Base-by-base conservation (phyloP, 2,888 invertebrate species). In the Ochlodes sylvanus region DNA sequence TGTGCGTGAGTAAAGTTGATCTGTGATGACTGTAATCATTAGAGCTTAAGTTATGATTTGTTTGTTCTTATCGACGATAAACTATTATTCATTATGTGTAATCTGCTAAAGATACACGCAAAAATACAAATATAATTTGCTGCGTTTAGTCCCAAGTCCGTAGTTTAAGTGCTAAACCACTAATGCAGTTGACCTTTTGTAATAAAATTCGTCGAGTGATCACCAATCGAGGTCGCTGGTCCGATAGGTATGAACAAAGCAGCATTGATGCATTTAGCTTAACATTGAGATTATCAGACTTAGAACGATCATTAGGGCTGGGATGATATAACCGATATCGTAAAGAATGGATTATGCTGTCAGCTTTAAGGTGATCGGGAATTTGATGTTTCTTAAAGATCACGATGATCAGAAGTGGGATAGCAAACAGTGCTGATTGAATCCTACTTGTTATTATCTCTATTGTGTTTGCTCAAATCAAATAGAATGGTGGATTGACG, bases 161-260 rank as follows among this genome's bases (percentile, higher is more conserved):
- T 34, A 76, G 52, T 70, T 60, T 70, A n/a, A 21, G 76, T 69
- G 57, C 70, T 65, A 68, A 63, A 47, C 38, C 67, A 41, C 74
- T 82, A 80, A 81, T 82, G 76, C 75, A 77, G 72, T 70, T 80
- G 80, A 84, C 84, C 84, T 84, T 82, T 84, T 70, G 71, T 74
- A 77, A 73, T 73, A 71, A 72, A 76, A 73, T 78, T 76, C 70
- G 70, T 66, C 64, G 58, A 54, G 54, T 63, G 63, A 63, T 63
- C 44, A 32, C 32, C 27, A 61, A 75, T 77, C 67, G 73, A 71
- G 73, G 74, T 69, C 76, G 38, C 32, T 55, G 65, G 67, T 71
- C 52, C 54, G 52, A 54, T 41, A 42, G 52, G 27, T 32, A 55
- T n/a, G 55, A 56, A 63, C 56, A 63, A 56, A 63, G 63, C 12